Conservation (phyloP, 2,797 vertebrate genomes). For the Pelobates cultripes region DNA sequence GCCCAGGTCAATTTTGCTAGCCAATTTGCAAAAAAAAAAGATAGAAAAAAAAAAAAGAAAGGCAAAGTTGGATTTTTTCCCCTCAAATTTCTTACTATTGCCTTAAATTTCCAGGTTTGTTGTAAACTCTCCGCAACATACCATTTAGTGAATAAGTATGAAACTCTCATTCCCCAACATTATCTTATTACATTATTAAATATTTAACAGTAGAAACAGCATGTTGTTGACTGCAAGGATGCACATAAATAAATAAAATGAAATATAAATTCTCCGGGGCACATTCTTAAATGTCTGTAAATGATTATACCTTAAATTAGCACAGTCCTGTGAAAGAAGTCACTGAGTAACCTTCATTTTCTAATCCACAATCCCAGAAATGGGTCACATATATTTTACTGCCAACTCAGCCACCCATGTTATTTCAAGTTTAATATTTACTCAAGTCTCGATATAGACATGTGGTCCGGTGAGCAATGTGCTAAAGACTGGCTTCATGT, state of each 20-base stretch:
- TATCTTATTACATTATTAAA: too few relatives aligned
- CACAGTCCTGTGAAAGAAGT: slow-evolving; percentile 49
- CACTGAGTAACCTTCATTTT: slow-evolving; percentile 48
- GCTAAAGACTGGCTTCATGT: slow-evolving; percentile 24
- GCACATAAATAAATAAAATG: background rate
- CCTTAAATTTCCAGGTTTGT: too few relatives aligned
- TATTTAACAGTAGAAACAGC: too few relatives aligned
- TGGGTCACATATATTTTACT: slow-evolving; percentile 49
- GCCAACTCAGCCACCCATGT: slow-evolving; percentile 51
- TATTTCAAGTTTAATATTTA: slow-evolving; percentile 56
- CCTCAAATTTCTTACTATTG: too few relatives aligned
- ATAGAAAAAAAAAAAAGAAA: too few relatives aligned
- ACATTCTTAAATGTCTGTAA: slow-evolving; percentile 35
- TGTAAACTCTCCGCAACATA: too few relatives aligned
- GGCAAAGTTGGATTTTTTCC: too few relatives aligned
- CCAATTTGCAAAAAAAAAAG: too few relatives aligned
- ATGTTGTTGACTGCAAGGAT: too few relatives aligned
- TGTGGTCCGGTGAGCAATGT: slow-evolving; percentile 38
- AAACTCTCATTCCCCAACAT: too few relatives aligned
- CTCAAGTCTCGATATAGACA: slow-evolving; percentile 51
- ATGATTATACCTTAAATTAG: slow-evolving; percentile 53
- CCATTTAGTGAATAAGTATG: too few relatives aligned
- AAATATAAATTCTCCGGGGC: slow-evolving; percentile 12
- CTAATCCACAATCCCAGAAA: slow-evolving; percentile 50
- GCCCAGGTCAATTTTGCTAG: too few relatives aligned